Evolutionary conservation across 2,113 vertebrate species (phyloP), one percentile per base, ranked within the genome.

Genomic region (Regulus satrapa): DNA sequence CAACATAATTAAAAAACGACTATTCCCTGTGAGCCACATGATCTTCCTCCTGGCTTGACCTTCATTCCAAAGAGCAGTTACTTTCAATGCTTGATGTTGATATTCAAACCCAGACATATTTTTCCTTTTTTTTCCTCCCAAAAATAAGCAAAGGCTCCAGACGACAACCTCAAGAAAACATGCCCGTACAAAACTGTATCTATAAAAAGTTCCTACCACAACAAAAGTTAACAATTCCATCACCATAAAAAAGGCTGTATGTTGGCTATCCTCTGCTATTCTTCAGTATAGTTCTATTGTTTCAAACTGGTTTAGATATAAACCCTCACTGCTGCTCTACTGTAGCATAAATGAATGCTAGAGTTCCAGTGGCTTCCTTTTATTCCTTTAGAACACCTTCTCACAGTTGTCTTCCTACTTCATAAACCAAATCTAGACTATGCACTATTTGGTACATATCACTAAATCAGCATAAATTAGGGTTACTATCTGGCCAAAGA

Each of bases 51-150:
- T 68, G 18, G 11, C 10, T 45, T 46, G 31, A 46, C 29, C 7
- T 48, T 38, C 16, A 18, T 61, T 79, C 32, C 23, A 59, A n/a
- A 59, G 9, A 58, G 10, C 7, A 64, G 31, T 29, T 43, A 36
- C 14, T 68, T 74, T 29, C 61, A 36, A 38, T 18, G 13, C 7
- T 31, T 43, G 4, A 71, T 38, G 28, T 3, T 41, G 36, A 92
- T 19, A 80, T 58, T 75, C n/a, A 52, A 56, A 83, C 52, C 85
- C 20, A 34, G 13, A 76, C 1, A 28, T 14, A 29, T 25, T 64
- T 76, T 45, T 14, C 4, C 2, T 24, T 34, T 9, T 10, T 12
- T 48, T 28, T 46, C 14, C 0, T 0, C 8, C 2, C 7, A 54
- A n/a, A 48, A n/a, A 67, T 26, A 56, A 67, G 9, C 4, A 85